These are phyloP conservation scores for Drosophila tropicalis DNA, from an alignment of 1,140 invertebrate genomes.

Conservation along the genomic window DNA sequence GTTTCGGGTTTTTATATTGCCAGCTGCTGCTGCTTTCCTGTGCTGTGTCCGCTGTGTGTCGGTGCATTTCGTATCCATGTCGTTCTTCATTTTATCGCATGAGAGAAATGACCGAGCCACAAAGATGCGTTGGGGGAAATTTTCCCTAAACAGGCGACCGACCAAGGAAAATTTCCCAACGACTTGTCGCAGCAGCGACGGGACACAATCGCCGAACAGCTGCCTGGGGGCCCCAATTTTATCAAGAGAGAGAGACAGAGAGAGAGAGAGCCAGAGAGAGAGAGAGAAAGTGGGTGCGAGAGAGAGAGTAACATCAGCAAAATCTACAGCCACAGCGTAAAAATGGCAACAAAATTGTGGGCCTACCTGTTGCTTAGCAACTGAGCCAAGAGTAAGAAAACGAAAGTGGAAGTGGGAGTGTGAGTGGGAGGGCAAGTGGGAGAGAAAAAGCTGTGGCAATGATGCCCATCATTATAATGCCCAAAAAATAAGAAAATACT, in stretches of 20 bases:
- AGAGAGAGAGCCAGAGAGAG: slow-evolving; percentile 2
- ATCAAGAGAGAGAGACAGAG: neutral
- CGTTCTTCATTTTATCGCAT: slow-evolving; percentile 51
- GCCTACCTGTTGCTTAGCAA: slow-evolving; percentile 78
- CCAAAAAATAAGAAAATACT: neutral
- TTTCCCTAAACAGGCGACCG: slow-evolving; percentile 18
- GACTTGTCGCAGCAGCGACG: slow-evolving; percentile 48
- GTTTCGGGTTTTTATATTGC: slow-evolving; percentile 11
- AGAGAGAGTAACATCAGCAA: slow-evolving; percentile 10
- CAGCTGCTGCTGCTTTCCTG: neutral
- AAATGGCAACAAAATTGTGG: slow-evolving; percentile 42
- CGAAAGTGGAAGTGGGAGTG: neutral
- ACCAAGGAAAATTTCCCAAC: slow-evolving; percentile 29
- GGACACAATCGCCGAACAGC: neutral
- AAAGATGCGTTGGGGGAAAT: slow-evolving; percentile 41
- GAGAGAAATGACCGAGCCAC: slow-evolving; percentile 36
- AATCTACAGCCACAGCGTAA: neutral
- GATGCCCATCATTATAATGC: neutral
- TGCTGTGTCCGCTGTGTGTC: slow-evolving; percentile 1
- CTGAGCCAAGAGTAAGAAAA: slow-evolving; percentile 28
- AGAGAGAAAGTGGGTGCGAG: neutral
- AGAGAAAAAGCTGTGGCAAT: neutral
- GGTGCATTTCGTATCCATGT: slow-evolving; percentile 8
- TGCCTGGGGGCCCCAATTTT: neutral
- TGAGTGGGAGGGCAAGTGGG: neutral